Evolutionary conservation across 2,888 invertebrate genomes (phyloP).

Genomic region (Phalangium opilio): DNA sequence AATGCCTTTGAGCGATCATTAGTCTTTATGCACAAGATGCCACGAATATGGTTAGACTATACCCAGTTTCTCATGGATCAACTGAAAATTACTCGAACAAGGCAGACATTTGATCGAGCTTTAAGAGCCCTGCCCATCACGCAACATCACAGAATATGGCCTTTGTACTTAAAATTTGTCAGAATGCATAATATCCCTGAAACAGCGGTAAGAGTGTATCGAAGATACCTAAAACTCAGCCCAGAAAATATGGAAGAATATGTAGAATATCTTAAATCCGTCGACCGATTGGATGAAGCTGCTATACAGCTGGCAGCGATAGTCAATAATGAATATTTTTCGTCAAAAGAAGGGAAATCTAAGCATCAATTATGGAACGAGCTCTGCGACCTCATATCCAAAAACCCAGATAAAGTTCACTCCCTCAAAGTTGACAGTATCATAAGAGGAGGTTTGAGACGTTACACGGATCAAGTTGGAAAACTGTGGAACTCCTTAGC

Average conservation of each 20-base stretch:
- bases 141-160: constrained; percentile 96
- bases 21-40: constrained; percentile 99
- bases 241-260: constrained; percentile 96
- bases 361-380: constrained; percentile 99
- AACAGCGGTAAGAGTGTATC: constrained; percentile 84
- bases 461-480: constrained; percentile 93
- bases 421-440: constrained; percentile 93
- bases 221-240: constrained; percentile 79
- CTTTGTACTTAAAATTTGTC: constrained; percentile 79
- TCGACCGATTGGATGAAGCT: constrained; percentile 83
- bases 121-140: constrained; percentile 93
- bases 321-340: constrained; percentile 91
- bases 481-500: constrained; percentile 96
- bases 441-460: constrained; percentile 82
- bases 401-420: constrained; percentile 81
- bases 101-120: constrained; percentile 87
- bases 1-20: constrained; percentile 91
- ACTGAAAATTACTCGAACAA: constrained; percentile 67
- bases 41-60: constrained; percentile 97
- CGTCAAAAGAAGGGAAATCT: constrained; percentile 92
- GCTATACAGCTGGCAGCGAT: constrained; percentile 78
- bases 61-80: constrained; percentile 82
- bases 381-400: constrained; percentile 89
- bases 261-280: constrained; percentile 75
- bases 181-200: constrained; percentile 77